Evolutionary conservation across 2,113 vertebrate genomes (phyloP), one percentile per base, ranked within the genome.

Genomic region (Cephalopholis sonnerati): DNA sequence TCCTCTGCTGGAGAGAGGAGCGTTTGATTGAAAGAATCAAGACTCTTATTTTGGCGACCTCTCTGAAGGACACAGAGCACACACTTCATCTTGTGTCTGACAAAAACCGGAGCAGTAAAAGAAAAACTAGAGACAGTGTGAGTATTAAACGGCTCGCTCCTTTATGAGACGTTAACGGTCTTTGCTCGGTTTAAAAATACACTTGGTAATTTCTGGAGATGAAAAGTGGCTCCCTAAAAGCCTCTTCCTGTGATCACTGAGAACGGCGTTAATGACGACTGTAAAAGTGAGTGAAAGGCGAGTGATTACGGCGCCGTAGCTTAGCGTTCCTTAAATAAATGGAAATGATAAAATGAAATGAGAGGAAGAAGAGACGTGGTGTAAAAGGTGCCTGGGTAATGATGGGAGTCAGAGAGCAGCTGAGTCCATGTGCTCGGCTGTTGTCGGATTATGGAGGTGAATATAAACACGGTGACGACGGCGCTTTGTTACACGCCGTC

Each of bases 171-270:
- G 80, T 73, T 75, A 76, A 68, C 69, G 66, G 39, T 63, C 51
- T 58, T 63, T 0, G 17, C 39, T 46, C n/a, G 20, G 3, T 83
- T 87, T 87, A 55, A 81, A 87, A 75, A 84, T 84, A 24, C 41
- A 65, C 71, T 50, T 44, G 18, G 55, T 62, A 24, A 74, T 85
- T 86, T 78, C 39, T 67, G 55, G 51, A 63, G 44, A 74, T 79
- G 77, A 79, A 83, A 81, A 87, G 70, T 84, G 72, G 39, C 64
- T 71, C 27, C 27, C 74, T 85, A 76, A 91, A 89, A 91, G 89
- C 85, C 59, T 84, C 66, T 65, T 62, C 7, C 53, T 39, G 50
- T 27, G 79, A 89, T 79, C 65, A 64, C 54, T 68, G 48, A 76
- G 78, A 84, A n/a, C 17, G 50, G 68, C 62, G 55, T 73, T 90